Evolutionary conservation across 2,888 invertebrate genomes (phyloP), one percentile per base, ranked within the genome.

Genomic region (Empis livida): DNA sequence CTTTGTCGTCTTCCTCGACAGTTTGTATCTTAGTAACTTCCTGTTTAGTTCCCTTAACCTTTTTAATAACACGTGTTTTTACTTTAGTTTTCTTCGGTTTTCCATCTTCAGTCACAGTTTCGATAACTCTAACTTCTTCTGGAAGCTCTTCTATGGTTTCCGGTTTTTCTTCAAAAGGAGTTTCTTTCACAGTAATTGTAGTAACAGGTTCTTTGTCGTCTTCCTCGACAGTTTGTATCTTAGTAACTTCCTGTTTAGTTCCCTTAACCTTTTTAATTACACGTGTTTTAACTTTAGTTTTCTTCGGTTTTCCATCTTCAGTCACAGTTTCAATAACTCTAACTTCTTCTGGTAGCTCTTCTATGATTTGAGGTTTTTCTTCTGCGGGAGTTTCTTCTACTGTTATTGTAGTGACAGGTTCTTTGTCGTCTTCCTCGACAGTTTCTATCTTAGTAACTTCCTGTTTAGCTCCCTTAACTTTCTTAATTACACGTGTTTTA

Each of bases 1-100:
- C 52, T 62, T 70, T 59, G 59, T 62, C 54, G 62, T 68, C 49
- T 52, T 64, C 48, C 56, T 70, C 61, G 13, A 66, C 54, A 0
- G 69, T 70, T 3, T 62, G 61, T n/a, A 70, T 70, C 57, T 65
- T 70, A 0, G 70, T 71, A 0, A 68, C 54, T 55, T 68, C 66
- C 50, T 65, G 54, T 44, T 66, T 65, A 2, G 55, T 56, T 3
- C 63, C 60, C 35, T 54, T 53, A 20, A 53, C 54, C 42, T 56
- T 61, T 44, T 58, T 60, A 31, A 56, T 56, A 1, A 54, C 51
- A 14, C 57, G 51, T 42, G 54, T 55, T 58, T 61, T 62, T 20
- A 57, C 54, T 8, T 57, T 54, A 15, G 47, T 57, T 48, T 41
- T 64, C 54, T 43, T 53, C 9, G 61, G 56, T 46, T 62, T 66